Conservation (phyloP, 1,140 invertebrate species). For the Colletes latitarsis region DNA sequence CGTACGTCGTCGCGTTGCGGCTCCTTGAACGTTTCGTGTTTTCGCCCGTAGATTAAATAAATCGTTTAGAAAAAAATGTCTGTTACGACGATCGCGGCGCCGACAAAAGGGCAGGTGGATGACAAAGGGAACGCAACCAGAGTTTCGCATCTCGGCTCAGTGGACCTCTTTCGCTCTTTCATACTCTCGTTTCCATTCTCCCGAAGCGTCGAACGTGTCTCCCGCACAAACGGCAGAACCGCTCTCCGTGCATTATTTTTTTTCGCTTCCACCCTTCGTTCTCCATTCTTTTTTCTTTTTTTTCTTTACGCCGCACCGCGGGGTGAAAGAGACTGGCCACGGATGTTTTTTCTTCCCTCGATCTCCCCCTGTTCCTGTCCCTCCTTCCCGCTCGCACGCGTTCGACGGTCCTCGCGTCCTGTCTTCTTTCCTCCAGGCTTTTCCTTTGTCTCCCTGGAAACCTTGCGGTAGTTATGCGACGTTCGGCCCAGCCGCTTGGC, state of each 20-base stretch:
- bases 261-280: conserved; percentile 14
- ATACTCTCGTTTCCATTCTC: conserved; percentile 51
- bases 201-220: conserved; percentile 48
- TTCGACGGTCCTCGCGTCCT: conserved; percentile 11
- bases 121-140: conserved; percentile 26
- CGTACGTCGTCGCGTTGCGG: no score
- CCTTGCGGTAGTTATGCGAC: conserved; percentile 75
- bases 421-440: conserved; percentile 49
- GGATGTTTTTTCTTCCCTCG: conserved; percentile 52
- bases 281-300: background rate
- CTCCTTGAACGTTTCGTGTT: background rate
- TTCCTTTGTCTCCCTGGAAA: conserved; percentile 71
- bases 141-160: conserved; percentile 2
- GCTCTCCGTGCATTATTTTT: conserved; percentile 56
- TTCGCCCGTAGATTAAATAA: conserved; percentile 26
- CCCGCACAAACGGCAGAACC: conserved; percentile 39
- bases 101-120: conserved; percentile 11
- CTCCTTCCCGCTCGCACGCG: background rate
- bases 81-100: conserved; percentile 16
- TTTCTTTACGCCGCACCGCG: background rate
- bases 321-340: conserved; percentile 25
- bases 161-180: conserved; percentile 9
- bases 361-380: background rate
- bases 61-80: conserved; percentile 47
- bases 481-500: conserved; percentile 59